Evolutionary conservation across 92 coral and sea anemone genomes (phyloP).

Genomic region (Virgularia gustaviana): DNA sequence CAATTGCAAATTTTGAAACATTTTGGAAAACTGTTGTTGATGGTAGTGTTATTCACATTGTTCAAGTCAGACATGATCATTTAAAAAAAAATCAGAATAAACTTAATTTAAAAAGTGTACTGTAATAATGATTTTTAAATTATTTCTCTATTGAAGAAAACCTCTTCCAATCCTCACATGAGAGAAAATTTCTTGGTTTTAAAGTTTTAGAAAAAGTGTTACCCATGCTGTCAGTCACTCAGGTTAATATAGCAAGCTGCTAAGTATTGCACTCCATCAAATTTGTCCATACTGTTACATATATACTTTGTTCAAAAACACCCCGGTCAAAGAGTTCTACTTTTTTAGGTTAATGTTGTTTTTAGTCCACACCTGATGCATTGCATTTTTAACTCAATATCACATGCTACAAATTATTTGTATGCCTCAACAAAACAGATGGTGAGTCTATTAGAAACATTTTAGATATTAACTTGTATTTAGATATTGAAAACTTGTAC

Average conservation of each 20-base stretch:
- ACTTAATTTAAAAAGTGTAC: background rate
- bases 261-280: background rate
- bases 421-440: constrained; percentile 69
- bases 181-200: constrained; percentile 84
- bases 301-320: background rate
- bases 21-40: constrained; percentile 85
- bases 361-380: constrained; percentile 65
- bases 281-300: constrained; percentile 34
- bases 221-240: constrained; percentile 61
- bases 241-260: constrained; percentile 40
- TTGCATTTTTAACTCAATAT: constrained; percentile 61
- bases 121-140: background rate
- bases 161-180: constrained; percentile 85
- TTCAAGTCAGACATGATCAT: background rate
- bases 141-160: constrained; percentile 57
- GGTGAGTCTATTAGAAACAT: constrained; percentile 36
- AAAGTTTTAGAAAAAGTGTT: constrained; percentile 63
- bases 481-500: constrained; percentile 10
- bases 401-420: constrained; percentile 62
- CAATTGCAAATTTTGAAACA: constrained; percentile 55
- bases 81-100: background rate
- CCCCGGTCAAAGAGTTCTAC: background rate
- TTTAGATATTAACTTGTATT: background rate
- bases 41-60: constrained; percentile 42
- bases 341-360: constrained; percentile 54